Evolutionary conservation across 2,888 invertebrate genomes (phyloP).

Genomic region (Penaeus monodon): DNA sequence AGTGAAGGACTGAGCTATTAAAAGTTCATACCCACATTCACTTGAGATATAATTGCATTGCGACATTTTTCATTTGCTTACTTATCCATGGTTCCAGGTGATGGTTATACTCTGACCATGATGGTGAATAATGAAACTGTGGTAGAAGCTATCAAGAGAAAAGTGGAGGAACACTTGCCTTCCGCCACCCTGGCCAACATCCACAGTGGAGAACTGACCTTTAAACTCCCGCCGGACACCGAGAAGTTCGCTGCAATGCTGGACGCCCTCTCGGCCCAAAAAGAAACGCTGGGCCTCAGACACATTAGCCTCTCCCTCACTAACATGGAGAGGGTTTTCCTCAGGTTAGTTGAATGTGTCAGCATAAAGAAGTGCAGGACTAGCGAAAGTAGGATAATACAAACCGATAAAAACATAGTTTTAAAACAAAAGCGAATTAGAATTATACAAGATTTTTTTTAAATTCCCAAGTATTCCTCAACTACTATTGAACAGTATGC

Average conservation of each 20-base stretch:
- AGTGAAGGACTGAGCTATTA: too few relatives aligned
- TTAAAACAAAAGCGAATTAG: too few relatives aligned
- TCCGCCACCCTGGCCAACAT: slow-evolving; percentile 71
- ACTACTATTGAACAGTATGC: too few relatives aligned
- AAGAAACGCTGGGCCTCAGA: slow-evolving; percentile 77
- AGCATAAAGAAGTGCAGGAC: too few relatives aligned
- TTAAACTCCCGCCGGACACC: slow-evolving; percentile 75
- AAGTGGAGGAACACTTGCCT: slow-evolving; percentile 66
- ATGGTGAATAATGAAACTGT: slow-evolving; percentile 68
- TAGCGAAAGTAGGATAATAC: too few relatives aligned
- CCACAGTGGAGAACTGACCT: slow-evolving; percentile 71
- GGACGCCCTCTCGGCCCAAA: slow-evolving; percentile 75
- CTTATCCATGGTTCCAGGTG: slow-evolving; percentile 65
- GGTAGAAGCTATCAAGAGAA: not conserved
- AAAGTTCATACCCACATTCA: too few relatives aligned
- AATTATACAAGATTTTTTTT: too few relatives aligned
- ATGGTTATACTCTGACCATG: slow-evolving; percentile 70
- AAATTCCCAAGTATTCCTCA: too few relatives aligned
- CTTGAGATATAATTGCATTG: too few relatives aligned
- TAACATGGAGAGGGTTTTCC: slow-evolving; percentile 92
- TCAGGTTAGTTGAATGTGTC: slow-evolving; percentile 70
- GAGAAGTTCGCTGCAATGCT: slow-evolving; percentile 77
- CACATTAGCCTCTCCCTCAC: slow-evolving; percentile 88
- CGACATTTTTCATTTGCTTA: too few relatives aligned
- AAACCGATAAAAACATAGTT: too few relatives aligned